Evolutionary conservation across 2,797 vertebrate genomes (phyloP).

Genomic region (Sardinella longiceps): DNA sequence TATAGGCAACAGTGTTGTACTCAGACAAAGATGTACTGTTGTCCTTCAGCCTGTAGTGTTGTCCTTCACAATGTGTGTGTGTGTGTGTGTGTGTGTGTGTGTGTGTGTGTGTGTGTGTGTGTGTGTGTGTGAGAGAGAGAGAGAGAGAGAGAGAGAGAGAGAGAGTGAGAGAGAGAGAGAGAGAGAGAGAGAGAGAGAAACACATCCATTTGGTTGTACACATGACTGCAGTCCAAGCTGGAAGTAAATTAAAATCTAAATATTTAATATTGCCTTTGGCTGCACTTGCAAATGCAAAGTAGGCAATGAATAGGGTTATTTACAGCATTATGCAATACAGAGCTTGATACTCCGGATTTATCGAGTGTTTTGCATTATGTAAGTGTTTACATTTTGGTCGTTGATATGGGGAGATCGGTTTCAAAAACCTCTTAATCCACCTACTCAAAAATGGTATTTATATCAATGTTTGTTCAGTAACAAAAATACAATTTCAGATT

Average conservation of each 20-base stretch:
- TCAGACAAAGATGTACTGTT: background rate
- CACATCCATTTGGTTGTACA: background rate
- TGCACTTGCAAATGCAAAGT: background rate
- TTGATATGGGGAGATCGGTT: too few relatives aligned
- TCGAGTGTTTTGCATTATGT: background rate
- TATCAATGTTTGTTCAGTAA: too few relatives aligned
- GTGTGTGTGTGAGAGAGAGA: too few relatives aligned
- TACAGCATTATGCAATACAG: background rate
- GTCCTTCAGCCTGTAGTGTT: background rate
- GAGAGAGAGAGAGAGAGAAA: too few relatives aligned
- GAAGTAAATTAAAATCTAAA: constrained; percentile 9
- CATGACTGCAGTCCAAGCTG: background rate
- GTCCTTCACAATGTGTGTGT: too few relatives aligned
- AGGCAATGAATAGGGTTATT: background rate
- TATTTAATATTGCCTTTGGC: constrained; percentile 18
- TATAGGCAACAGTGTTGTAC: background rate
- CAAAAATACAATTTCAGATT: too few relatives aligned
- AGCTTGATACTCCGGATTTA: background rate
- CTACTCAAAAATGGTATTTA: too few relatives aligned
- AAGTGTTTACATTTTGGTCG: background rate
- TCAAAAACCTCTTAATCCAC: too few relatives aligned
- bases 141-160: too few relatives aligned
- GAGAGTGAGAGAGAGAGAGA: too few relatives aligned
- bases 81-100: too few relatives aligned
- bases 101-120: too few relatives aligned